Evolutionary conservation across 2,113 vertebrate species (phyloP).

Genomic region (Hemichromis elongatus): DNA sequence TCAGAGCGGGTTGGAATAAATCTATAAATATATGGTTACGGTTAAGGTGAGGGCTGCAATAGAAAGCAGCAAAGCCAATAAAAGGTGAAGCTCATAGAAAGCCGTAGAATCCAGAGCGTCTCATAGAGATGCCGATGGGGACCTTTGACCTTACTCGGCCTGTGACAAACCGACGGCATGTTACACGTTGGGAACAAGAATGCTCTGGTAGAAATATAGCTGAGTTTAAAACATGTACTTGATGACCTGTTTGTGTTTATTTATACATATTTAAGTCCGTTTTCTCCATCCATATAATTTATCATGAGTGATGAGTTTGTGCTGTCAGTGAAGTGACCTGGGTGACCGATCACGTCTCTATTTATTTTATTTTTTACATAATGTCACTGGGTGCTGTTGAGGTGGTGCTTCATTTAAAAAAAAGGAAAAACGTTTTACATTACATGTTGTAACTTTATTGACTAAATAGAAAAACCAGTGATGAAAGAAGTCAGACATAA

Average conservation of each 20-base stretch:
- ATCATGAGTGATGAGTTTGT: background rate
- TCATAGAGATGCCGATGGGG: no score
- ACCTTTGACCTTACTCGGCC: no score
- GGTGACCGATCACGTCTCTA: background rate
- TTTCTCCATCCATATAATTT: background rate
- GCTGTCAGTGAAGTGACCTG: background rate
- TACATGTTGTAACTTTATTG: background rate
- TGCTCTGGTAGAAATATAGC: background rate
- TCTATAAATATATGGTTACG: no score
- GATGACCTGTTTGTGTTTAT: background rate
- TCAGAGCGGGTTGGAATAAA: no score
- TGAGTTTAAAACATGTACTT: background rate
- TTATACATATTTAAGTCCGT: background rate
- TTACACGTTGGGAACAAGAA: no score
- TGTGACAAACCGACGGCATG: no score
- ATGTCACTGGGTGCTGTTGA: background rate
- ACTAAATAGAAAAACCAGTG: background rate
- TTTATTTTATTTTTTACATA: background rate
- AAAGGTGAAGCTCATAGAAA: no score
- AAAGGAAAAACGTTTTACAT: background rate
- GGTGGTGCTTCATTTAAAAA: background rate
- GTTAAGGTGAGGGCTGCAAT: no score
- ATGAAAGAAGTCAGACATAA: accelerated
- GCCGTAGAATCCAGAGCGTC: no score
- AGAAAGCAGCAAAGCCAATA: no score